Base-by-base conservation (phyloP, 1,140 invertebrate genomes). In the Gryon sp. region DNA sequence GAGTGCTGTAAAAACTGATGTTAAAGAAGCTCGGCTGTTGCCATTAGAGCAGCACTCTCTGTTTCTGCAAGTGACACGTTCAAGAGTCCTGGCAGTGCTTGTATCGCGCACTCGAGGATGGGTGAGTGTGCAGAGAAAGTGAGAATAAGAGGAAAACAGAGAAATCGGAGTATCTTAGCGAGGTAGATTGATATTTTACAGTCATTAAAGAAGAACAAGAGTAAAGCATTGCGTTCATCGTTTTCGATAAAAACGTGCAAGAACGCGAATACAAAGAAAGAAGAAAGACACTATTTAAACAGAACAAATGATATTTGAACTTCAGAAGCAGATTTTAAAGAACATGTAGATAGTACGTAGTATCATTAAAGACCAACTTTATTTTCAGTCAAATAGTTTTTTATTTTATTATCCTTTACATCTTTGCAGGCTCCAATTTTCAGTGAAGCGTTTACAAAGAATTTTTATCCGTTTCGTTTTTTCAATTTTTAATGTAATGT, bases 51-150 rank as follows among this genome's bases (percentile, higher is more conserved):
- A 22, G 57, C 48, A 63, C 55, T 69, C 57, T 75, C 52, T 73
- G 69, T 66, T 80, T 62, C 80, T 81, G 80, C 72, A 73, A 76
- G 75, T 81, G 80, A 81, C 80, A 81, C 68, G 70, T 73, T 73
- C 63, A 76, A 80, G 78, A 66, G 72, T 66, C 16, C 62, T 65
- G 40, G 41, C 66, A 52, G 63, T 57, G 72, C 55, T 69, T 76
- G 65, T 45, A 59, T 36, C 50, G 16, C 20, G 43, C 36, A 69
- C 69, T 70, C 41, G 48, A 73, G 57, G 36, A 53, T n/a, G 16
- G 36, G 38, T 32, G 48, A 65, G 63, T 68, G 62, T 60, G 40
- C 30, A 50, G 36, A 34, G 59, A 24, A 65, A 78, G 62, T 46
- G 55, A 62, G 75, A 73, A 78, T 74, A 76, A 76, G 70, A 76